phyloP scores from a whole-genome alignment of 2,888 invertebrate genomes.

The Agrilus mali region DNA sequence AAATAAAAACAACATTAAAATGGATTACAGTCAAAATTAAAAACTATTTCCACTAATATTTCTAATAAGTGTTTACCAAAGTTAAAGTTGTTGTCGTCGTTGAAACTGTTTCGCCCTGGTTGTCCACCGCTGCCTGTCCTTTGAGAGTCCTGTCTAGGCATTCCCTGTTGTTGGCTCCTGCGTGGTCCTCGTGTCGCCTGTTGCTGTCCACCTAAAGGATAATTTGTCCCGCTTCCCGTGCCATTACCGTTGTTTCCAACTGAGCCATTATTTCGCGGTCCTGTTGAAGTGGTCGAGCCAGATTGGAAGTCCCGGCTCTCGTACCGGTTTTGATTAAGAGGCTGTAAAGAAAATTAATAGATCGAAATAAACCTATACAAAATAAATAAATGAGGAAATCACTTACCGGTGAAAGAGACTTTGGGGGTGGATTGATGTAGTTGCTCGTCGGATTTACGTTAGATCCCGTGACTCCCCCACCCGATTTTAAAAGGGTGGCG shows the following conservation, averaged over 20 bases:
- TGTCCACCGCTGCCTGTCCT: conserved; percentile 10
- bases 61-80: background rate
- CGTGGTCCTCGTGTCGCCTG: conserved; percentile 8
- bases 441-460: conserved; percentile 21
- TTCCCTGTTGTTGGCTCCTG: conserved; percentile 16
- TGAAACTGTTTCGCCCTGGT: conserved; percentile 23
- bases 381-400: background rate
- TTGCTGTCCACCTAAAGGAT: too few relatives aligned
- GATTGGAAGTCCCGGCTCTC: conserved; percentile 29
- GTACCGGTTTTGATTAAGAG: conserved; percentile 28
- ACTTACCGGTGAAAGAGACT: conserved; percentile 35
- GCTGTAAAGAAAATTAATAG: conserved; percentile 19
- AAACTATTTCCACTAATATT: background rate
- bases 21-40: background rate
- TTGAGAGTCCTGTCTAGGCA: conserved; percentile 25
- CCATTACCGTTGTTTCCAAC: conserved; percentile 15
- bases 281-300: conserved; percentile 10
- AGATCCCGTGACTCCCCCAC: conserved; percentile 16
- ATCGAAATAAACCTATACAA: background rate
- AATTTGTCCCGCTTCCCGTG: background rate
- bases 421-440: conserved; percentile 27
- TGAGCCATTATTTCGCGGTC: conserved; percentile 12
- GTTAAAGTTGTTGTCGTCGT: conserved; percentile 19
- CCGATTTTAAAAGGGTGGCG: conserved; percentile 70
- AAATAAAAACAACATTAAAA: background rate